Evolutionary conservation across 2,888 invertebrate genomes (phyloP).

Genomic region (Theretra japonica): DNA sequence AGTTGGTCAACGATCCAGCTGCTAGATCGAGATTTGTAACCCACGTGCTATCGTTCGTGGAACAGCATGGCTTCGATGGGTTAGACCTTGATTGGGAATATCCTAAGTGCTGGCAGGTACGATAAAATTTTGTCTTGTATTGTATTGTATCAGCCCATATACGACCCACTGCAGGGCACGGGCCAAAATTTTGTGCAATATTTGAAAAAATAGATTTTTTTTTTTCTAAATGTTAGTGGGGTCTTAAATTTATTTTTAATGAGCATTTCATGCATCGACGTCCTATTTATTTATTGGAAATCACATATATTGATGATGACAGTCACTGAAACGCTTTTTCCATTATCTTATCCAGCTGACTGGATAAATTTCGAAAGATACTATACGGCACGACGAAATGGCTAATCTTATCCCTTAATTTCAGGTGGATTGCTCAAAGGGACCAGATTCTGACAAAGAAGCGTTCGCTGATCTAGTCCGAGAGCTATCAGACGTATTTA

Average conservation of each 20-base stretch:
- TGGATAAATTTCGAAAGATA: not conserved
- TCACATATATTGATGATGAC: no score
- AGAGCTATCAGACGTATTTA: conserved; percentile 88
- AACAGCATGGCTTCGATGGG: conserved; percentile 94
- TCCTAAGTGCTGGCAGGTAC: conserved; percentile 93
- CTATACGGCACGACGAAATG: not conserved
- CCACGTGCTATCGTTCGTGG: conserved; percentile 90
- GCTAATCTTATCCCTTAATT: conserved; percentile 37
- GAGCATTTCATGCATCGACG: no score
- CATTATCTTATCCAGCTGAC: no score
- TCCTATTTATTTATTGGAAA: no score
- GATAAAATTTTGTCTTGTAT: no score
- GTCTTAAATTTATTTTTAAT: no score
- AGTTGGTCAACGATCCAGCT: conserved; percentile 90
- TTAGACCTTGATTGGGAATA: conserved; percentile 98
- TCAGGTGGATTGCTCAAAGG: conserved; percentile 93
- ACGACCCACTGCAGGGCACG: no score
- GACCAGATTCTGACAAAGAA: conserved; percentile 92
- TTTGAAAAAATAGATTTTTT: no score
- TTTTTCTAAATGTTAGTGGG: no score
- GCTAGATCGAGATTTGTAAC: conserved; percentile 90
- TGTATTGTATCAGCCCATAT: no score
- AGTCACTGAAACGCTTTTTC: no score
- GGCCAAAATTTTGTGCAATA: no score
- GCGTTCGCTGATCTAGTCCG: conserved; percentile 90